A percentile compares a stretch with the other conserved stretches of the same genome.
Evolutionary conservation across 1,140 invertebrate species (phyloP).

Genomic region (Drosophila paulistorum): DNA sequence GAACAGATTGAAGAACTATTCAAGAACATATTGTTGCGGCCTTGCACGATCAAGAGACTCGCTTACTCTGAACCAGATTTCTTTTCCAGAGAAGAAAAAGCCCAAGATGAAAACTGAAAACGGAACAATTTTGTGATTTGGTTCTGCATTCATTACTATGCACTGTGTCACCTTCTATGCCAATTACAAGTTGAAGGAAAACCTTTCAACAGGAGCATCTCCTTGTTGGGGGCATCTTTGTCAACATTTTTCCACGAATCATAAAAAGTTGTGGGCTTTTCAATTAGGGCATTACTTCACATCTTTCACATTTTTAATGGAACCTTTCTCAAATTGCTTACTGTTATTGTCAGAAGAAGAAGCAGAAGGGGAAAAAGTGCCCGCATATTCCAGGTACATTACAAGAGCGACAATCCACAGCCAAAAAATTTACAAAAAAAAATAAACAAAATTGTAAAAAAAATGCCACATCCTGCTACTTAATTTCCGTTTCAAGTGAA

Average conservation of each 20-base stretch:
- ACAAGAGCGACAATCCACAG: constrained; percentile 22
- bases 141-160: not conserved
- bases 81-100: too few species aligned
- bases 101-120: too few species aligned
- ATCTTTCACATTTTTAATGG: constrained; percentile 2
- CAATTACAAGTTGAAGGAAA: not conserved
- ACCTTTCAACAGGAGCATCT: not conserved
- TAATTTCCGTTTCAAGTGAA: constrained; percentile 79
- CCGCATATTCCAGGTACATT: constrained; percentile 45
- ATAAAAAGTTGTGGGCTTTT: constrained; percentile 2
- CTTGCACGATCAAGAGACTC: too few species aligned
- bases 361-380: not conserved
- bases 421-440: constrained; percentile 22
- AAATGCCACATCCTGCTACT: constrained; percentile 73
- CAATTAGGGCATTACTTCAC: constrained; percentile 10
- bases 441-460: constrained; percentile 30
- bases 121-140: too few species aligned
- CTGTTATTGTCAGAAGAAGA: constrained; percentile 2
- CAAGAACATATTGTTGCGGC: too few species aligned
- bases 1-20: too few species aligned
- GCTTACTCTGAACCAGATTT: too few species aligned
- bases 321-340: constrained; percentile 6
- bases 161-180: not conserved
- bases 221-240: not conserved
- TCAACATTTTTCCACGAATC: not conserved